phyloP scores from a whole-genome alignment of 2,113 vertebrate species.

The Coturnix japonica region DNA sequence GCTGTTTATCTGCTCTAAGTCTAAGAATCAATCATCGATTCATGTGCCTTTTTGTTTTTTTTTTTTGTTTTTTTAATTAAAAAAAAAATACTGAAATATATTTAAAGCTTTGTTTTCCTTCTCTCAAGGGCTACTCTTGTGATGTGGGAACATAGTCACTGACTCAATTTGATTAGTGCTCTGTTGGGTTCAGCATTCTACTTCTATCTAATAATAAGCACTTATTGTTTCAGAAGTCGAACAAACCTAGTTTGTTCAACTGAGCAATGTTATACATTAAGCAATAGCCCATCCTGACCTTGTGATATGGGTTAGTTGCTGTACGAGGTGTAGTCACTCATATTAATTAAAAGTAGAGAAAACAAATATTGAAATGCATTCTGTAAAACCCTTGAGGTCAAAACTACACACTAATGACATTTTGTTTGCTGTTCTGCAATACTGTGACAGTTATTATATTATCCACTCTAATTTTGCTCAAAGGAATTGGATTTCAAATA shows the following conservation, averaged over 20 bases:
- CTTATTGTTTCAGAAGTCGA: background rate
- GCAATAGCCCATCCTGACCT: background rate
- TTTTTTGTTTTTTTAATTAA: background rate
- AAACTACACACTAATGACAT: background rate
- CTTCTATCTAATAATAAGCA: background rate
- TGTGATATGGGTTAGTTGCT: background rate
- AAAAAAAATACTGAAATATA: background rate
- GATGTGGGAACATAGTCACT: background rate
- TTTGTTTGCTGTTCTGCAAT: slow-evolving; percentile 19
- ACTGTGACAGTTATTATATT: slow-evolving; percentile 7
- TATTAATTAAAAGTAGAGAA: slow-evolving; percentile 27
- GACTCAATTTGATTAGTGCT: background rate
- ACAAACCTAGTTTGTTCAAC: background rate
- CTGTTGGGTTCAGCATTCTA: background rate
- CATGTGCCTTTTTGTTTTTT: background rate
- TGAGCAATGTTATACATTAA: background rate
- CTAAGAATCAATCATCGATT: background rate
- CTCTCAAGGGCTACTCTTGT: background rate
- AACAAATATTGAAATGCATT: slow-evolving; percentile 26
- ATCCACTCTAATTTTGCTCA: slow-evolving; percentile 17
- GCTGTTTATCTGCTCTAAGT: slow-evolving; percentile 11
- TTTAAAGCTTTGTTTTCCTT: background rate
- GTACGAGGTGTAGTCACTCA: background rate
- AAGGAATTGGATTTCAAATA: slow-evolving; percentile 40
- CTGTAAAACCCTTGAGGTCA: slow-evolving; percentile 25